phyloP scores from a whole-genome alignment of 2,888 invertebrate genomes.

The Eilema caniola region DNA sequence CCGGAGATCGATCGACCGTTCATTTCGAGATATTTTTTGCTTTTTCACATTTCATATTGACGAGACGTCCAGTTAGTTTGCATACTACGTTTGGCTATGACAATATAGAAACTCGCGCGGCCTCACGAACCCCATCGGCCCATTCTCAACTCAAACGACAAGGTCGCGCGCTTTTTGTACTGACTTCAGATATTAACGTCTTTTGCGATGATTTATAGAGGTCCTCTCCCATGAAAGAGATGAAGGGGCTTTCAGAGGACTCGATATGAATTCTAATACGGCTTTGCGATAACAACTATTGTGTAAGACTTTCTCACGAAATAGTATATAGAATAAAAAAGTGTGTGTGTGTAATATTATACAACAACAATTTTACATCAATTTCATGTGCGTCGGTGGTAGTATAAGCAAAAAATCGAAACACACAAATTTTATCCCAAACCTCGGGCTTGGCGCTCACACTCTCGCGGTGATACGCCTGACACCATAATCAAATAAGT shows the following conservation, averaged over 20 bases:
- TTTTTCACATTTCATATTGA: slow-evolving; percentile 74
- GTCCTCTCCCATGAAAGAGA: slow-evolving; percentile 75
- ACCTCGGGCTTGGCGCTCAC: slow-evolving; percentile 82
- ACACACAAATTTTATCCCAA: slow-evolving; percentile 85
- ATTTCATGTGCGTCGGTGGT: slow-evolving; percentile 61
- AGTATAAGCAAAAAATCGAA: slow-evolving; percentile 78
- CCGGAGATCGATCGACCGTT: slow-evolving; percentile 85
- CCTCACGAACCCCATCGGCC: slow-evolving; percentile 45
- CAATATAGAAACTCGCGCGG: slow-evolving; percentile 57
- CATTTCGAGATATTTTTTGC: slow-evolving; percentile 76
- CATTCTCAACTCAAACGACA: slow-evolving; percentile 56
- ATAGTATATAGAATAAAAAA: slow-evolving; percentile 40
- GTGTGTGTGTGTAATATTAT: slow-evolving; percentile 40
- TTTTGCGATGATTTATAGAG: slow-evolving; percentile 79
- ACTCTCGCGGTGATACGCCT: slow-evolving; percentile 86
- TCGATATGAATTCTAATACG: slow-evolving; percentile 80
- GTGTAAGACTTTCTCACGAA: slow-evolving; percentile 37
- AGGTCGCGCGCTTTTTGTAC: slow-evolving; percentile 70
- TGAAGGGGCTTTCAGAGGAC: slow-evolving; percentile 73
- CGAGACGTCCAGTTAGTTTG: slow-evolving; percentile 75
- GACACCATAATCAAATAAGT: slow-evolving; percentile 88
- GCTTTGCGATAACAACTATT: slow-evolving; percentile 64
- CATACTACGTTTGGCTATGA: slow-evolving; percentile 63
- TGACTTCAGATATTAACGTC: slow-evolving; percentile 75
- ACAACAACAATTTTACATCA: slow-evolving; percentile 65